Base-by-base conservation (phyloP, 2,113 vertebrate genomes). In the Nasalis larvatus region DNA sequence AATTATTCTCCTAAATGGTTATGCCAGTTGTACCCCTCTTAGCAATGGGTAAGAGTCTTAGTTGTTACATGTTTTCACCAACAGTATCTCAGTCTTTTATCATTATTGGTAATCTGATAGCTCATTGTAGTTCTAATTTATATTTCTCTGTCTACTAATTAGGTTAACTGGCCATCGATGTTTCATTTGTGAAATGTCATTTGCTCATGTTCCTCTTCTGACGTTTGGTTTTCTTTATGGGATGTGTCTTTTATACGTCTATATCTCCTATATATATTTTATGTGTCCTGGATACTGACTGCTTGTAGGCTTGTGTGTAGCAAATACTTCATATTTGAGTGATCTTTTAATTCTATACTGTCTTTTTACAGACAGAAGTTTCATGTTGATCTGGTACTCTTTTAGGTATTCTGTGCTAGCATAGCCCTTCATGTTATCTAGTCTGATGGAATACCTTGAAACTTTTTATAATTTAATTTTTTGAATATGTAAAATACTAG, bases 171-270 rank as follows among this genome's bases (percentile, higher is more conserved):
- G 16, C 60, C 52, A 63, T n/a, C 9, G 12, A 6, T n/a, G 4
- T 92, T 73, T 93, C 42, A 60, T 78, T 42, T 47, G 74, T 96
- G 47, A 96, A 90, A 58, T 96, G 8, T 69, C 25, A 84, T 11
- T 87, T 80, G 23, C 11, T 40, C 8, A 35, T 68, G 35, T 89
- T 83, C 69, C 21, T 37, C 58, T 68, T 40, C 74, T 52, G 54
- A 94, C 45, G 4, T 73, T 82, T 58, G 11, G 8, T 63, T 85
- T 18, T 77, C 45, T 10, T 86, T 92, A 42, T 56, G 47, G 13
- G 25, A 35, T 42, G 1, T 63, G 21, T 91, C 16, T 88, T 84
- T 69, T 60, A 30, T 71, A 2, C 66, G 27, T 68, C 25, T 73
- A 0, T 32, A 30, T 58, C n/a, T 92, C 30, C 12, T 86, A 17